Evolutionary conservation across 2,888 invertebrate species (phyloP).

Genomic region (Aquatica leii): DNA sequence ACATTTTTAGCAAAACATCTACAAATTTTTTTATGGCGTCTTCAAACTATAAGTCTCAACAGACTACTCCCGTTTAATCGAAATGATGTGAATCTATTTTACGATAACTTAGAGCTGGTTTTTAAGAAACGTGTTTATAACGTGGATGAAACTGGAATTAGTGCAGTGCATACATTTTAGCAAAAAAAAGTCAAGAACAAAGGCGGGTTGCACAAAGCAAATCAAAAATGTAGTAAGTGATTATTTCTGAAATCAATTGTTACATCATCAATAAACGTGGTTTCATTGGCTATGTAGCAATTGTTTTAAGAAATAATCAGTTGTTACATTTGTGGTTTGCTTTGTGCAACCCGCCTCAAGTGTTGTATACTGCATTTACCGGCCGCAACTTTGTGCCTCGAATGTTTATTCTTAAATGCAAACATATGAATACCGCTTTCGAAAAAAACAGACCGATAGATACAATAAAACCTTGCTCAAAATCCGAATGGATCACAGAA

Average conservation of each 20-base stretch:
- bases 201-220: too few relatives aligned
- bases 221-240: too few relatives aligned
- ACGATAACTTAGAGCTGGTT: neutral
- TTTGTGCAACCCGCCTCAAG: too few relatives aligned
- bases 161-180: neutral
- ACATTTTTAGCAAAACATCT: neutral
- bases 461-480: neutral
- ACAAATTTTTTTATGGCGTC: neutral
- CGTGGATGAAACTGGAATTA: slow-evolving; percentile 2
- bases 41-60: slow-evolving; percentile 1
- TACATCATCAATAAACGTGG: too few relatives aligned
- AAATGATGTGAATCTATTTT: slow-evolving; percentile 6
- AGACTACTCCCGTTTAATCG: neutral
- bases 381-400: neutral
- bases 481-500: slow-evolving; percentile 4
- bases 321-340: too few relatives aligned
- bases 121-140: neutral
- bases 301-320: too few relatives aligned
- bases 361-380: too few relatives aligned
- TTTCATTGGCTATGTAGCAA: too few relatives aligned
- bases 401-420: slow-evolving; percentile 1
- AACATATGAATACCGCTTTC: neutral
- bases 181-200: neutral
- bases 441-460: neutral
- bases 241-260: too few relatives aligned